A percentile compares a stretch with the other conserved stretches of the same genome.
These are phyloP conservation scores for Brachionus paranguensis DNA, from an alignment of 1,140 invertebrate genomes.

Conservation along the genomic window DNA sequence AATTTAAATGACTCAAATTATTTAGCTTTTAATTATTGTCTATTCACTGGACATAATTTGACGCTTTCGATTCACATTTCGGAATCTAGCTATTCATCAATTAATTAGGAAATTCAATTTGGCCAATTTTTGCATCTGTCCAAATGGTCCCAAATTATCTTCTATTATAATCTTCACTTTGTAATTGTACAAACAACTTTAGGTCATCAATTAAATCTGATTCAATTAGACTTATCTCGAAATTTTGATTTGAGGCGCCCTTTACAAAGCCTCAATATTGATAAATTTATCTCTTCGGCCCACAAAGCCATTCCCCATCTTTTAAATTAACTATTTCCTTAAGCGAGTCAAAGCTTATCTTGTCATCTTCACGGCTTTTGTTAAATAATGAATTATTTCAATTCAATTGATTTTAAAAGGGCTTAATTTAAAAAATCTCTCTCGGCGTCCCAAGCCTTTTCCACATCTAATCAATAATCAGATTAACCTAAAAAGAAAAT, in stretches of 20 bases:
- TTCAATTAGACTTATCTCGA: not conserved
- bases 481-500: not conserved
- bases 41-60: not conserved
- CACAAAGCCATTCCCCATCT: not conserved
- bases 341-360: not conserved
- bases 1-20: not conserved
- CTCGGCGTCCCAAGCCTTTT: not conserved
- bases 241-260: not conserved
- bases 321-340: not conserved
- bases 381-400: not conserved
- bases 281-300: not conserved
- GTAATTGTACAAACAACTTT: not conserved
- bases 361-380: not conserved
- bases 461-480: not conserved
- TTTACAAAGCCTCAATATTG: not conserved
- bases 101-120: not conserved
- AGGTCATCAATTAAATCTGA: constrained; percentile 20
- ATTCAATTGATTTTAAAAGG: not conserved
- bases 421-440: not conserved
- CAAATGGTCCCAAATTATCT: not conserved
- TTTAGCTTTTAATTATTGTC: constrained; percentile 1
- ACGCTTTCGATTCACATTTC: not conserved
- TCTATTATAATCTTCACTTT: not conserved
- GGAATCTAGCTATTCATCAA: not conserved
- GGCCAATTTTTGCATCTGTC: not conserved